Conservation (phyloP, 2,113 vertebrate species). For the Xiphophorus maculatus region DNA sequence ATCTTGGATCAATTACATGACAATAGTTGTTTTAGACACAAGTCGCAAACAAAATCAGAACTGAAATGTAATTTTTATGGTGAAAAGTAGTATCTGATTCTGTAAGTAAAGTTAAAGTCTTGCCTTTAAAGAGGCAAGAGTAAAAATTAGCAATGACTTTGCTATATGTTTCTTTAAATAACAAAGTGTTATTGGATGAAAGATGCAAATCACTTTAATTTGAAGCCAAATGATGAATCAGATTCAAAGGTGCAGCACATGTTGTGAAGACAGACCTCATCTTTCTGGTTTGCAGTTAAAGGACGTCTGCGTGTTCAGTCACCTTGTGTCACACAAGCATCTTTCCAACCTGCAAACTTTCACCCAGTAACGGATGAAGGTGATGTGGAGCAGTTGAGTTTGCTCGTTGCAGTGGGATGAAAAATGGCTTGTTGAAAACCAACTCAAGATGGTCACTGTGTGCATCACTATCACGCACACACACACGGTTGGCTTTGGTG, state of each 20-base stretch:
- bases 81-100: too few relatives aligned
- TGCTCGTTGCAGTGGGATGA: slow-evolving; percentile 5
- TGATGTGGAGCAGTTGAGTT: slow-evolving; percentile 34
- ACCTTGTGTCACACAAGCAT: not conserved
- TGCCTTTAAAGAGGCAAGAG: too few relatives aligned
- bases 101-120: too few relatives aligned
- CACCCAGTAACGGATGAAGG: slow-evolving; percentile 1
- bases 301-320: not conserved
- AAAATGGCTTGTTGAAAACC: slow-evolving; percentile 22
- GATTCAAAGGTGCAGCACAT: not conserved
- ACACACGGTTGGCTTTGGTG: slow-evolving; percentile 38
- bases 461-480: slow-evolving; percentile 22
- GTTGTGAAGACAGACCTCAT: not conserved
- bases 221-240: not conserved
- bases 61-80: too few relatives aligned
- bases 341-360: not conserved
- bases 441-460: slow-evolving; percentile 16
- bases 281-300: not conserved
- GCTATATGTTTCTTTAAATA: too few relatives aligned
- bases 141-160: too few relatives aligned
- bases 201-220: not conserved
- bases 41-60: too few relatives aligned
- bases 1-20: too few relatives aligned
- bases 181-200: too few relatives aligned
- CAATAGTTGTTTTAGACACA: too few relatives aligned